Conservation (phyloP, 2,113 vertebrate genomes). For the Pseudorhombus dupliciocellatus region DNA sequence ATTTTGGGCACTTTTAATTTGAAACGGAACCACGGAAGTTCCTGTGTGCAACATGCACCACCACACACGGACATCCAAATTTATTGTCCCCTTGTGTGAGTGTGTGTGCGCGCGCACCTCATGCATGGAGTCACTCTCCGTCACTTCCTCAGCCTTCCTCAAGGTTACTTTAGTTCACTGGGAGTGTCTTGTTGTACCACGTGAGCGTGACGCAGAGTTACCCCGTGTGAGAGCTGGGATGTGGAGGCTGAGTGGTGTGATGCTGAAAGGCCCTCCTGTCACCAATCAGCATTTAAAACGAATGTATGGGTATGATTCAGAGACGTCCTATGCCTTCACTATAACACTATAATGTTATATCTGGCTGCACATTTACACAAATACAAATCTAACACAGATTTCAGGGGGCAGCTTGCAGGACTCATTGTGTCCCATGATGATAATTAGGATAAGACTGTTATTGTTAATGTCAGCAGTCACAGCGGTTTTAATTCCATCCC, state of each 20-base stretch:
- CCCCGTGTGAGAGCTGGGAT: constrained; percentile 53
- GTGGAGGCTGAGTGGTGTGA: constrained; percentile 30
- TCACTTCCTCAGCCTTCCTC: constrained; percentile 54
- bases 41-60: not conserved
- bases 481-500: not conserved
- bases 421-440: not conserved
- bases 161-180: constrained; percentile 77
- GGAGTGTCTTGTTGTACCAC: constrained; percentile 62
- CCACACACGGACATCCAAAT: not conserved
- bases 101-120: not conserved
- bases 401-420: not conserved
- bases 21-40: not conserved
- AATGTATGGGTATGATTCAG: not conserved
- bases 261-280: constrained; percentile 2
- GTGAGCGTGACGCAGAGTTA: constrained; percentile 66
- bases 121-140: not conserved
- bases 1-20: not conserved
- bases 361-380: not conserved
- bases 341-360: not conserved
- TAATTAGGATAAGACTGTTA: not conserved
- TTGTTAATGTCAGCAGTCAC: not conserved
- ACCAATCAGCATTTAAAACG: not conserved
- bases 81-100: not conserved
- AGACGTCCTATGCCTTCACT: not conserved
- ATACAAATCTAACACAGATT: not conserved